Base-by-base conservation (phyloP, 2,888 invertebrate species). In the Allolobophora icterica region DNA sequence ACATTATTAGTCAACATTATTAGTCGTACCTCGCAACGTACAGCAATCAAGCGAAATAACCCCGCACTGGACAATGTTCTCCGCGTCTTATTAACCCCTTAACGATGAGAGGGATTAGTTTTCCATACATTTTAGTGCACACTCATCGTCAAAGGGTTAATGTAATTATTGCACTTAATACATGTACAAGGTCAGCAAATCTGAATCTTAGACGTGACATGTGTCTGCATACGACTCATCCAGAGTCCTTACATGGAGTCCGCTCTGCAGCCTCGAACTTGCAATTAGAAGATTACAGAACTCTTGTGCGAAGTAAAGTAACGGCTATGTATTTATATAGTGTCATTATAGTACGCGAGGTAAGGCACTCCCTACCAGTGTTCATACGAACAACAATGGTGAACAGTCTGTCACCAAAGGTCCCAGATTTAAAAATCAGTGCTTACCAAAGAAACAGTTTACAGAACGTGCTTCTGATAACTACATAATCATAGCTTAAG, bases 111-210 rank as follows among this genome's bases (percentile, higher is more conserved):
- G n/a, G n/a, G n/a, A n/a, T n/a, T n/a, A n/a, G n/a, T n/a, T n/a
- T n/a, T n/a, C n/a, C n/a, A n/a, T n/a, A n/a, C n/a, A n/a, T n/a
- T n/a, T n/a, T n/a, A n/a, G n/a, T n/a, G n/a, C n/a, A n/a, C n/a
- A n/a, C n/a, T n/a, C n/a, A n/a, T n/a, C n/a, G n/a, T n/a, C n/a
- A n/a, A n/a, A n/a, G n/a, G n/a, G n/a, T n/a, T n/a, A n/a, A n/a
- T n/a, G n/a, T n/a, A 71, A n/a, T 71, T n/a, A 71, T 71, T 71
- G 71, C 71, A 71, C 71, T 71, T 71, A 52, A 24, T 52, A 52
- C 45, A 45, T 45, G 45, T 15, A 45, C 24, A 52, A 52, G 24
- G 24, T 52, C 52, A 24, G 21, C 24, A 21, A 52, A 52, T 52
- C 52, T 1, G 1, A 52, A 52, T 52, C 52, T 13, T 21, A 52